A percentile compares a stretch with the other conserved stretches of the same genome.
phyloP scores from a whole-genome alignment of 2,888 invertebrate species.

The Globia sparganii region DNA sequence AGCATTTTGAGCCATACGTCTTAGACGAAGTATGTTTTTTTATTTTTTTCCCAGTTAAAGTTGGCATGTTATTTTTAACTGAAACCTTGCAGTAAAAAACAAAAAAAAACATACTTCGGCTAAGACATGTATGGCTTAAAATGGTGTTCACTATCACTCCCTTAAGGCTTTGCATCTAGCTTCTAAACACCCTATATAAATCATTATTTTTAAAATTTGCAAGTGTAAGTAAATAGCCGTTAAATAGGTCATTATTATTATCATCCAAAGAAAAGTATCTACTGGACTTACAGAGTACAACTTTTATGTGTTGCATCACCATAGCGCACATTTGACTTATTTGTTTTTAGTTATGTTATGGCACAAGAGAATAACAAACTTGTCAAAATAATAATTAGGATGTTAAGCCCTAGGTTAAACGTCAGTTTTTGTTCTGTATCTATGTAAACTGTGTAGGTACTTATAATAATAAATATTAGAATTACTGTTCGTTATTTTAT shows the following conservation, averaged over 20 bases:
- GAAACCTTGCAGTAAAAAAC: no score
- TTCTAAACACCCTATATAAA: no score
- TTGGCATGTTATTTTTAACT: no score
- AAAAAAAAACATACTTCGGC: no score
- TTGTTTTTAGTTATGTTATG: background rate
- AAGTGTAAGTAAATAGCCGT: background rate
- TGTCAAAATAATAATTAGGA: background rate
- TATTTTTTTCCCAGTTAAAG: no score
- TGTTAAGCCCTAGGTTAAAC: conserved; percentile 8
- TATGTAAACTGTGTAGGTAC: background rate
- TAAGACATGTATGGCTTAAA: no score
- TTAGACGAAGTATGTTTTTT: no score
- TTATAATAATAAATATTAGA: conserved; percentile 7
- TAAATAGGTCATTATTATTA: background rate
- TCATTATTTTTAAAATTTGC: background rate
- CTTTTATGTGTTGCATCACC: background rate
- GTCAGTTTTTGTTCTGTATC: conserved; percentile 17
- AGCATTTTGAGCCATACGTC: no score
- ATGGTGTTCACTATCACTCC: no score
- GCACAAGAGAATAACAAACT: background rate
- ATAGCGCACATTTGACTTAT: background rate
- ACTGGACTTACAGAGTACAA: background rate
- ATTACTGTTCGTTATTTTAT: background rate
- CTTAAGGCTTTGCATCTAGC: no score
- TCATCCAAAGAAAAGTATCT: background rate